Conservation (phyloP, 2,113 vertebrate genomes). For the human (Homo sapiens) region DNA sequence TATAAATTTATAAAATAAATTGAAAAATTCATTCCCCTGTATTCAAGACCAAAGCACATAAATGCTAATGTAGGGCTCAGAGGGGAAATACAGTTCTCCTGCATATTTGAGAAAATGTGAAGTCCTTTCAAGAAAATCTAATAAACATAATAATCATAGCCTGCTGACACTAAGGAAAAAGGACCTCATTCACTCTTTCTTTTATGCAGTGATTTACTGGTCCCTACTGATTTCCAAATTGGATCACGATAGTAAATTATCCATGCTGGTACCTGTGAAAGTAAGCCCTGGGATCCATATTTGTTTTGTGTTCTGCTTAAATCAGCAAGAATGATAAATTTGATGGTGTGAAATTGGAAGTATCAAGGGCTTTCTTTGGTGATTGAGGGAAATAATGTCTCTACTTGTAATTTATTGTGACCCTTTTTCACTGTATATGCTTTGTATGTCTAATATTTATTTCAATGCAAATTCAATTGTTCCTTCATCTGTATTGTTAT, state of each 20-base stretch:
- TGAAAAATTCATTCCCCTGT: constrained; percentile 85
- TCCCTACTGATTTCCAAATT: constrained; percentile 91
- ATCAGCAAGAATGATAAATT: constrained; percentile 92
- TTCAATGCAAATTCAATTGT: constrained; percentile 86
- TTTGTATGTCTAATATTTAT: constrained; percentile 87
- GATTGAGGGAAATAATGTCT: constrained; percentile 83
- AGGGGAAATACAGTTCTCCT: constrained; percentile 88
- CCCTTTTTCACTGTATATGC: constrained; percentile 82
- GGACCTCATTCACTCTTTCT: constrained; percentile 86
- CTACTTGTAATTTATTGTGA: constrained; percentile 85
- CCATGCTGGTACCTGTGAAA: constrained; percentile 86
- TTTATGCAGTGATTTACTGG: constrained; percentile 87
- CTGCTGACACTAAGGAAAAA: constrained; percentile 91
- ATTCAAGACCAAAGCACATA: constrained; percentile 84
- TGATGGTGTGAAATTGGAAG: constrained; percentile 86
- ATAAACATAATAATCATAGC: constrained; percentile 89
- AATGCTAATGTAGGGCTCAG: constrained; percentile 88
- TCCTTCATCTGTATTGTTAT: constrained; percentile 80
- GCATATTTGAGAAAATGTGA: constrained; percentile 90
- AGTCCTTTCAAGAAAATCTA: constrained; percentile 90
- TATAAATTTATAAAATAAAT: constrained; percentile 86
- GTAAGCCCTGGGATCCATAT: constrained; percentile 87
- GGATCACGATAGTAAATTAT: constrained; percentile 89
- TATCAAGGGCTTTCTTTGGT: constrained; percentile 85
- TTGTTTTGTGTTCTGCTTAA: constrained; percentile 89